Conservation (phyloP, 2,888 invertebrate genomes). For the Melangyna quadrimaculata region DNA sequence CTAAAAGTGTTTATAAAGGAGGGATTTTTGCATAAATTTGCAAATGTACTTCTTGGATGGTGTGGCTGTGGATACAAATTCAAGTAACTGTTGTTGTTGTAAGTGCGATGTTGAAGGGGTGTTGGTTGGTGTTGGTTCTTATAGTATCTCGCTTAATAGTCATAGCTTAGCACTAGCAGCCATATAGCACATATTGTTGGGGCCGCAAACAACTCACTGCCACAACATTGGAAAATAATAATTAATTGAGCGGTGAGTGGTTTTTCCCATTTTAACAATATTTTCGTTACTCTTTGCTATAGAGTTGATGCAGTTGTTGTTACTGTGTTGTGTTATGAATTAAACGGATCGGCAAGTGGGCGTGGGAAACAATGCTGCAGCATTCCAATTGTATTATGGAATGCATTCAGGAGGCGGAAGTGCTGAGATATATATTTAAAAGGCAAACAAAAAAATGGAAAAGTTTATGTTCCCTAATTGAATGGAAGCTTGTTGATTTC, state of each 20-base stretch:
- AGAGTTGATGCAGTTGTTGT: slow-evolving; percentile 58
- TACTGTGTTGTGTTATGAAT: slow-evolving; percentile 28
- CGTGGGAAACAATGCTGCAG: slow-evolving; percentile 55
- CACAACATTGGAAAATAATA: slow-evolving; percentile 66
- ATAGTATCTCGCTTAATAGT: background rate
- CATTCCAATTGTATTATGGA: background rate
- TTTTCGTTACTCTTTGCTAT: slow-evolving; percentile 46
- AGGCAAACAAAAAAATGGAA: background rate
- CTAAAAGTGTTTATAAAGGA: slow-evolving; percentile 64
- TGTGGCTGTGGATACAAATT: slow-evolving; percentile 29
- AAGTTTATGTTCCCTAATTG: slow-evolving; percentile 8
- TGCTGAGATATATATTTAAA: slow-evolving; percentile 19
- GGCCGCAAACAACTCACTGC: slow-evolving; percentile 40
- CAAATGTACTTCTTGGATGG: slow-evolving; percentile 58
- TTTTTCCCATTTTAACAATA: slow-evolving; percentile 70
- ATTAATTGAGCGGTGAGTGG: slow-evolving; percentile 72
- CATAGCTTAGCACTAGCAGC: background rate
- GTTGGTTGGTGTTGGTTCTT: slow-evolving; percentile 25
- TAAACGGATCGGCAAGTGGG: slow-evolving; percentile 43
- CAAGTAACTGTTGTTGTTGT: background rate
- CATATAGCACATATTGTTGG: background rate
- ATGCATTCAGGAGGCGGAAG: slow-evolving; percentile 36
- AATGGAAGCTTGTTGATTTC: background rate
- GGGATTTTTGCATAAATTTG: slow-evolving; percentile 70
- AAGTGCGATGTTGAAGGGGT: background rate